Percentiles rank a stretch among this genome's conserved stretches.
phyloP scores from a whole-genome alignment of 2,797 vertebrate genomes.

The Harpagifer antarcticus region DNA sequence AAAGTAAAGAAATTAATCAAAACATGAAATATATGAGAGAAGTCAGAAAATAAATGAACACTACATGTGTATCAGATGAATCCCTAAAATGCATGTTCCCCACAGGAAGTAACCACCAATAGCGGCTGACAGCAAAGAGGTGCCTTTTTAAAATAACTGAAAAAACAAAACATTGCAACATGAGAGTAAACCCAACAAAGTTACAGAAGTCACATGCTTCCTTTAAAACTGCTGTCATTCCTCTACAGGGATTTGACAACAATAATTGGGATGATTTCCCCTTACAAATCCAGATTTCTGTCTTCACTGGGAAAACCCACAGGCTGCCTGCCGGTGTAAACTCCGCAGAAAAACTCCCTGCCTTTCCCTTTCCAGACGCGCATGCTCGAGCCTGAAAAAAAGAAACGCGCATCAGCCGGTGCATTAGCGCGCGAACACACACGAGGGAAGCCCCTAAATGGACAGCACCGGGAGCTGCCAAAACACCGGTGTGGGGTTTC shows the following conservation, averaged over 20 bases:
- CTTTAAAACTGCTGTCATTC: not conserved
- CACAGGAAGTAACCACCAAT: too few relatives aligned
- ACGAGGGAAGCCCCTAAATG: conserved; percentile 55
- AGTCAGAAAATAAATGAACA: too few relatives aligned
- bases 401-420: too few relatives aligned
- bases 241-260: too few relatives aligned
- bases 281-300: conserved; percentile 14
- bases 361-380: conserved; percentile 17
- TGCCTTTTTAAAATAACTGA: not conserved
- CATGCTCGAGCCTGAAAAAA: not conserved
- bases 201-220: not conserved
- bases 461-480: not conserved
- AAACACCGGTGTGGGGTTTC: conserved; percentile 35
- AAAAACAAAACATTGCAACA: not conserved
- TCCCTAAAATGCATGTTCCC: too few relatives aligned
- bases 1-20: too few relatives aligned
- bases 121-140: too few relatives aligned
- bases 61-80: too few relatives aligned
- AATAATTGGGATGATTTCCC: conserved; percentile 40
- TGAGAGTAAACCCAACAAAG: not conserved
- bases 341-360: conserved; percentile 78
- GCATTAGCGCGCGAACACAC: not conserved
- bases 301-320: conserved; percentile 71
- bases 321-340: conserved; percentile 51
- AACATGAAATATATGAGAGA: too few relatives aligned